These are phyloP conservation scores for Spodoptera litura DNA, from an alignment of 1,140 invertebrate species.

Conservation along the genomic window DNA sequence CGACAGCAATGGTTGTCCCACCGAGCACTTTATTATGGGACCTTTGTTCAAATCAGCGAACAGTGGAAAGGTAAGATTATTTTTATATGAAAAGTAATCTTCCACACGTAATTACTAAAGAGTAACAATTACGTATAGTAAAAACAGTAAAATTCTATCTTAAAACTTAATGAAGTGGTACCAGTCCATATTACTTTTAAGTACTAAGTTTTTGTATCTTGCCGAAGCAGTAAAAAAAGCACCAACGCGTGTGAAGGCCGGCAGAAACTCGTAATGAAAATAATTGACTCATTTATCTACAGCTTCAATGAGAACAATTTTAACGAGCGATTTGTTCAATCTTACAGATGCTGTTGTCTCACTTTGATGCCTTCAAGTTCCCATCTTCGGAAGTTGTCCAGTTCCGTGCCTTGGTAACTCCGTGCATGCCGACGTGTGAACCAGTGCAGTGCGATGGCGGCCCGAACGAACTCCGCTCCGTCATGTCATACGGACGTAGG, in stretches of 20 bases:
- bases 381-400: constrained; percentile 97
- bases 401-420: constrained; percentile 96
- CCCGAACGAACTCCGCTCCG: constrained; percentile 92
- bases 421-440: constrained; percentile 96
- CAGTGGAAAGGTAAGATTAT: constrained; percentile 89
- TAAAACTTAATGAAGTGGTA: constrained; percentile 29
- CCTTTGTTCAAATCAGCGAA: constrained; percentile 93
- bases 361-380: constrained; percentile 98
- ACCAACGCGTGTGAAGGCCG: constrained; percentile 21
- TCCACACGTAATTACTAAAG: background rate
- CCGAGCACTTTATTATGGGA: constrained; percentile 97
- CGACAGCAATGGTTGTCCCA: constrained; percentile 96
- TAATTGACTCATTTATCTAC: constrained; percentile 36
- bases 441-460: constrained; percentile 95
- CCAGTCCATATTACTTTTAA: constrained; percentile 4
- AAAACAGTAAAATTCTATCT: constrained; percentile 3
- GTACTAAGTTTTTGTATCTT: constrained; percentile 2
- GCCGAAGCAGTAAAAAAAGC: constrained; percentile 6
- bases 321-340: constrained; percentile 42
- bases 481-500: constrained; percentile 93
- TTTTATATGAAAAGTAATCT: background rate
- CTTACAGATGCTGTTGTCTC: constrained; percentile 93
- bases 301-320: constrained; percentile 10
- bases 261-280: constrained; percentile 30
- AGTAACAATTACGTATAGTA: constrained; percentile 3